Evolutionary conservation across 2,888 invertebrate species (phyloP).

Genomic region (Adela reaumurella): DNA sequence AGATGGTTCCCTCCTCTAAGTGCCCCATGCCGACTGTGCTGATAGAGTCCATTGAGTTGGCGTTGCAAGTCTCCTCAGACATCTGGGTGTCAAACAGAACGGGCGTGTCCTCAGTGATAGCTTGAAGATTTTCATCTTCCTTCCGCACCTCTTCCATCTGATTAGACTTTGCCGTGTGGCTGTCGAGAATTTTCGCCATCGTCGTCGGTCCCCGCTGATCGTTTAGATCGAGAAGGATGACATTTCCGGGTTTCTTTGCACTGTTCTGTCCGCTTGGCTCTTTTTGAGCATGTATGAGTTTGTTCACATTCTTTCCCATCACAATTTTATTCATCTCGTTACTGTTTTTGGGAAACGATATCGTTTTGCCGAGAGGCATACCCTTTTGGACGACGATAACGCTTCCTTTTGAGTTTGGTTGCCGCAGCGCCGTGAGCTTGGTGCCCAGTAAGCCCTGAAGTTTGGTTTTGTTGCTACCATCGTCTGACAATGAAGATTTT

Average conservation of each 20-base stretch:
- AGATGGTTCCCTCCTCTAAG: conserved; percentile 25
- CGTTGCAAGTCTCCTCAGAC: conserved; percentile 35
- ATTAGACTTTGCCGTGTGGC: conserved; percentile 18
- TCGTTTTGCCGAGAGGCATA: conserved; percentile 44
- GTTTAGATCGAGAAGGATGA: conserved; percentile 46
- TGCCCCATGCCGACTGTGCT: conserved; percentile 36
- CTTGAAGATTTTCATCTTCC: conserved; percentile 22
- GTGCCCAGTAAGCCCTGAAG: conserved; percentile 6
- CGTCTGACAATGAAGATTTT: conserved; percentile 45
- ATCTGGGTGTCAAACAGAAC: conserved; percentile 44
- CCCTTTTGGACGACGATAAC: conserved; percentile 61
- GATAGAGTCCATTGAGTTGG: conserved; percentile 41
- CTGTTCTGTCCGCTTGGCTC: conserved; percentile 18
- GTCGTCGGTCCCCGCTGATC: conserved; percentile 43
- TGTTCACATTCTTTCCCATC: conserved; percentile 50
- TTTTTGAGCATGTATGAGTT: conserved; percentile 36
- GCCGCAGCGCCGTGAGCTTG: conserved; percentile 24
- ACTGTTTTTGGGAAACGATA: conserved; percentile 44
- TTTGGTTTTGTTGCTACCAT: conserved; percentile 39
- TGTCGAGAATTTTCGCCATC: conserved; percentile 46
- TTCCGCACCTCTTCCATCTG: conserved; percentile 16
- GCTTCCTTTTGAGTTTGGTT: conserved; percentile 49
- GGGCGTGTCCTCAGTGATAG: conserved; percentile 57
- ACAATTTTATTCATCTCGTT: conserved; percentile 50
- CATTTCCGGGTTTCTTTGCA: conserved; percentile 37